A percentile compares a stretch with the other conserved stretches of the same genome.
Evolutionary conservation across 2,797 vertebrate genomes (phyloP).

Genomic region (Chaenodraco wilsoni): DNA sequence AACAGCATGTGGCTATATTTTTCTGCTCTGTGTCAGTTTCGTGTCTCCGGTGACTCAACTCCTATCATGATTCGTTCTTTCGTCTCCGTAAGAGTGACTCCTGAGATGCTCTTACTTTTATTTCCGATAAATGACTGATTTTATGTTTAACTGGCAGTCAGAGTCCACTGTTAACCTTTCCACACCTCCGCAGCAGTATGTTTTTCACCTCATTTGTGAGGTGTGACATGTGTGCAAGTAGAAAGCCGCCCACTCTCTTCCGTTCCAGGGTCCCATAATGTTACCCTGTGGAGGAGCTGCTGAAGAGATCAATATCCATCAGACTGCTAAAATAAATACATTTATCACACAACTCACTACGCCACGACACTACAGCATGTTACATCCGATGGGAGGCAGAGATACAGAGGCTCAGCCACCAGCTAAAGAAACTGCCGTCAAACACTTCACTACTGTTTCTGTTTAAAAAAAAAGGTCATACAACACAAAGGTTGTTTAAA

Average conservation of each 20-base stretch:
- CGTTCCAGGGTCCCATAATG: slow-evolving; percentile 50
- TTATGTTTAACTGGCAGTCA: slow-evolving; percentile 61
- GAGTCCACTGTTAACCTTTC: slow-evolving; percentile 69
- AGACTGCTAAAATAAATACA: slow-evolving; percentile 74
- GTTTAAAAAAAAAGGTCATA: slow-evolving; percentile 8
- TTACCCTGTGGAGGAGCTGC: slow-evolving; percentile 48
- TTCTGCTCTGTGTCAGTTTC: slow-evolving; percentile 54
- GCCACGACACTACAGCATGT: slow-evolving; percentile 45
- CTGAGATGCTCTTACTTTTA: slow-evolving; percentile 56
- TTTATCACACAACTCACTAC: slow-evolving; percentile 68
- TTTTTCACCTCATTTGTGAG: slow-evolving; percentile 68
- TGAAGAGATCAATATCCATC: slow-evolving; percentile 72
- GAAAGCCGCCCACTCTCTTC: slow-evolving; percentile 48
- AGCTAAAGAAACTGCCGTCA: slow-evolving; percentile 11
- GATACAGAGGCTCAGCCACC: slow-evolving; percentile 33
- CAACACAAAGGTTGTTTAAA: slow-evolving; percentile 19
- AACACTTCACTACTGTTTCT: neutral
- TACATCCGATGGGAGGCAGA: slow-evolving; percentile 59
- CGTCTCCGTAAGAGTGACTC: slow-evolving; percentile 42
- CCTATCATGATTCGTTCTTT: slow-evolving; percentile 43
- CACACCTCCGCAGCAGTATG: slow-evolving; percentile 51
- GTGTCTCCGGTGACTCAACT: slow-evolving; percentile 57
- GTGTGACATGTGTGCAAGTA: slow-evolving; percentile 54
- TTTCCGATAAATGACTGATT: slow-evolving; percentile 74
- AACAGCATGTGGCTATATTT: slow-evolving; percentile 22